A percentile compares a stretch with the other conserved stretches of the same genome.
phyloP scores from a whole-genome alignment of 2,888 invertebrate species.

The Serripes groenlandicus region DNA sequence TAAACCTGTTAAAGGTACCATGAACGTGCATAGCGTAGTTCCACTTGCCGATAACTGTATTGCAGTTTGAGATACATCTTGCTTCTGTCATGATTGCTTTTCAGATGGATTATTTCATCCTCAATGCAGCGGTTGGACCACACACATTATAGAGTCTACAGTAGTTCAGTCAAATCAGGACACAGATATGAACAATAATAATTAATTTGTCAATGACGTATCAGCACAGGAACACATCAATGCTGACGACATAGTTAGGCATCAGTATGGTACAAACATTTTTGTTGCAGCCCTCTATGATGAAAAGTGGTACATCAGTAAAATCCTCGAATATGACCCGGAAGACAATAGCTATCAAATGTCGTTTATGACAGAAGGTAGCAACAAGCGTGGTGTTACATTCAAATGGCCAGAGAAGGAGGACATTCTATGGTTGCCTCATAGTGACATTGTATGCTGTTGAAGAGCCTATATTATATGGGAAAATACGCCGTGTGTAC shows the following conservation, averaged over 20 bases:
- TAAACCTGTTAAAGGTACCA: constrained; percentile 47
- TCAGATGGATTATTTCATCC: constrained; percentile 10
- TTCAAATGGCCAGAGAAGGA: constrained; percentile 23
- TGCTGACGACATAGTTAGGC: not conserved
- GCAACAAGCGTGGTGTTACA: not conserved
- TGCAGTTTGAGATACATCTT: constrained; percentile 35
- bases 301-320: constrained; percentile 21
- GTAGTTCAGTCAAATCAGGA: too few relatives aligned
- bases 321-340: constrained; percentile 2
- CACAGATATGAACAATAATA: too few relatives aligned
- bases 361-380: not conserved
- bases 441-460: constrained; percentile 17
- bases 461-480: constrained; percentile 17
- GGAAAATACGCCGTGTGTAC: constrained; percentile 16
- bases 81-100: constrained; percentile 36
- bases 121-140: constrained; percentile 32
- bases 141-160: not conserved
- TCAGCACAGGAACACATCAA: too few relatives aligned
- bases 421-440: not conserved
- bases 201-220: too few relatives aligned
- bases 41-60: constrained; percentile 7
- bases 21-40: constrained; percentile 36
- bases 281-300: constrained; percentile 28
- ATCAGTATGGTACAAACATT: not conserved
- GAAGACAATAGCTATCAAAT: constrained; percentile 11